These are phyloP conservation scores for Archocentrus centrarchus DNA, from an alignment of 2,113 vertebrate species.

Conservation along the genomic window DNA sequence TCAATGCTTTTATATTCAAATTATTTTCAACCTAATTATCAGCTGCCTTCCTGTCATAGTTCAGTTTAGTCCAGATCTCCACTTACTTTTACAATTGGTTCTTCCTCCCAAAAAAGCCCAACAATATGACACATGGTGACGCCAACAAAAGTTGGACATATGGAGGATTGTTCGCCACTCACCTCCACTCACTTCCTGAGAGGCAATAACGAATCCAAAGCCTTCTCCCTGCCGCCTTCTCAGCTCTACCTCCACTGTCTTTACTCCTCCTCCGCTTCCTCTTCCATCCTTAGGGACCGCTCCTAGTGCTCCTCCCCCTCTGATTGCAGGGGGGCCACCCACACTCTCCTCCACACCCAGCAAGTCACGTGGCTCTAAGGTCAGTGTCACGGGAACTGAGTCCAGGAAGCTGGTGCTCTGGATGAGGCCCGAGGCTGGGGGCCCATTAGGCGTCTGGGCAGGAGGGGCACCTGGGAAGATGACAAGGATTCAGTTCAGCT, in stretches of 20 bases:
- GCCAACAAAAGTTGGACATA: neutral
- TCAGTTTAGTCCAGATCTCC: neutral
- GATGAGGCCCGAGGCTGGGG: slow-evolving; percentile 60
- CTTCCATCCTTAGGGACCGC: slow-evolving; percentile 39
- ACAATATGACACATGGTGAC: rapidly evolving
- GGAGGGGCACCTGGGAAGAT: slow-evolving; percentile 33
- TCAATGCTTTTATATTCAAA: neutral
- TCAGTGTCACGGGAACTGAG: slow-evolving; percentile 82
- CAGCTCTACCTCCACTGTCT: slow-evolving; percentile 78
- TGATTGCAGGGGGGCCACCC: slow-evolving; percentile 44
- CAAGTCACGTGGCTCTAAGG: slow-evolving; percentile 79
- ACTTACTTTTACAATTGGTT: neutral
- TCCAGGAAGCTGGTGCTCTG: slow-evolving; percentile 86
- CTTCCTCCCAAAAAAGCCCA: neutral
- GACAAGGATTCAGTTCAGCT: neutral
- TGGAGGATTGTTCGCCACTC: slow-evolving; percentile 24
- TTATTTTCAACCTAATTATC: neutral
- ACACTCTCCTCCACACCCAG: slow-evolving; percentile 74
- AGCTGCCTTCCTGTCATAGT: neutral
- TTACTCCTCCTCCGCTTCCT: slow-evolving; percentile 28
- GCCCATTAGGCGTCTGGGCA: slow-evolving; percentile 46
- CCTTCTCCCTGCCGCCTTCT: slow-evolving; percentile 79
- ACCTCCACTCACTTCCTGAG: slow-evolving; percentile 79
- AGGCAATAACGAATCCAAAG: slow-evolving; percentile 83
- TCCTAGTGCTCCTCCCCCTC: slow-evolving; percentile 28